phyloP scores from a whole-genome alignment of 37 sponge, comb jelly and placozoan genomes.

The Beroe ovata region DNA sequence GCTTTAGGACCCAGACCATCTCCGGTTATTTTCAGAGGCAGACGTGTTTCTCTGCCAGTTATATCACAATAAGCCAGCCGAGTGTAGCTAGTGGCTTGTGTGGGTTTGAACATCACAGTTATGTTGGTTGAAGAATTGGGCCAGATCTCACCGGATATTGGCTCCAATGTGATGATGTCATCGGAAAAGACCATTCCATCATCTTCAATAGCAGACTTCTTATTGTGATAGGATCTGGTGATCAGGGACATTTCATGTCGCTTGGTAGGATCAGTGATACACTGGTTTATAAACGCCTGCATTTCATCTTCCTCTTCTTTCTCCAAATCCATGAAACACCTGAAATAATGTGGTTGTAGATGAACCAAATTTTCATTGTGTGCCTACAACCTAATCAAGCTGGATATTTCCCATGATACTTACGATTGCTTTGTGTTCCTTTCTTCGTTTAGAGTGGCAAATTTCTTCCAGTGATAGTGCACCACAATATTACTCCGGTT shows the following conservation, averaged over 20 bases:
- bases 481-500: slow-evolving; percentile 92
- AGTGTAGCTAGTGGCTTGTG: slow-evolving; percentile 71
- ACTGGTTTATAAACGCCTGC: slow-evolving; percentile 81
- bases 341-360: no score
- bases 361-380: no score
- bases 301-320: slow-evolving; percentile 83
- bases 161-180: slow-evolving; percentile 82
- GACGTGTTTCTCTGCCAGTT: slow-evolving; percentile 88
- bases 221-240: slow-evolving; percentile 76
- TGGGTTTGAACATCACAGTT: slow-evolving; percentile 84
- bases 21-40: slow-evolving; percentile 88
- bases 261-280: slow-evolving; percentile 79
- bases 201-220: slow-evolving; percentile 77
- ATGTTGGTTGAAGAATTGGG: slow-evolving; percentile 90
- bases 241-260: slow-evolving; percentile 88
- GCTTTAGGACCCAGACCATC: slow-evolving; percentile 88
- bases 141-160: slow-evolving; percentile 94
- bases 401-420: no score
- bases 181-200: slow-evolving; percentile 83
- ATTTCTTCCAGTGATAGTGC: slow-evolving; percentile 89
- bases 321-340: slow-evolving; percentile 69
- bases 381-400: no score
- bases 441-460: slow-evolving; percentile 78
- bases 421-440: slow-evolving; percentile 77
- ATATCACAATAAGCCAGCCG: slow-evolving; percentile 87